Percentiles rank a stretch among this genome's conserved stretches.
Conservation (phyloP, 2,797 vertebrate genomes). For the Myiotriccus ornatus region DNA sequence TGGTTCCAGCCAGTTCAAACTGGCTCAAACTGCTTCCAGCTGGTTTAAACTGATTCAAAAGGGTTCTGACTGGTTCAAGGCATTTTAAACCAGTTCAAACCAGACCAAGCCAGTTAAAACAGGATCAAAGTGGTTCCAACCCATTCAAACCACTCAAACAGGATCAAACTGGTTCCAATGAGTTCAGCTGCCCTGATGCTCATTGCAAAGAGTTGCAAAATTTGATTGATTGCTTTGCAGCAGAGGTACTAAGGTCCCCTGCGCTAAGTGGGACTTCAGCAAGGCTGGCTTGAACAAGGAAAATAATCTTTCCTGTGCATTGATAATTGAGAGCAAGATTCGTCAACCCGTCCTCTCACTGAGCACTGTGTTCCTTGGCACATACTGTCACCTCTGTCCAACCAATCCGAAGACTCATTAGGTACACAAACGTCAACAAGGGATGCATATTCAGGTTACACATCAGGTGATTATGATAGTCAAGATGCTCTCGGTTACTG, state of each 20-base stretch:
- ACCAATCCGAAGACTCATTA: neutral
- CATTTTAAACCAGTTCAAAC: neutral
- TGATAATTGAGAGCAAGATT: neutral
- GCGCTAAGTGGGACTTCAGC: neutral
- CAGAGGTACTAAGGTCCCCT: neutral
- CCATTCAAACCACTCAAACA: neutral
- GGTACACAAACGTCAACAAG: neutral
- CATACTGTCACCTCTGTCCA: neutral
- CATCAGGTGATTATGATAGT: neutral
- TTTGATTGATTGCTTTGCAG: neutral
- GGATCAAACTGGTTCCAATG: neutral
- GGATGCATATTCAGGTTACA: neutral
- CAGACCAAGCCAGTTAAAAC: neutral
- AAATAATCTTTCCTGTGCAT: neutral
- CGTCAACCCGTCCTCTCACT: accelerated
- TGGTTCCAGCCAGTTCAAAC: neutral
- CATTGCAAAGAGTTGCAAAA: neutral
- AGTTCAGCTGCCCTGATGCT: too few species aligned
- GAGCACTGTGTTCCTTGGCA: neutral
- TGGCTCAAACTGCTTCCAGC: neutral
- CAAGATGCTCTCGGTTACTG: neutral
- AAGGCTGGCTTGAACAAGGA: neutral
- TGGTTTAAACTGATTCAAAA: neutral
- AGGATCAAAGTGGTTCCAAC: neutral
- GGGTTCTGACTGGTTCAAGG: neutral